Evolutionary conservation across 2,888 invertebrate genomes (phyloP), one percentile per base, ranked within the genome.

Genomic region (Pristionchus exspectatus): DNA sequence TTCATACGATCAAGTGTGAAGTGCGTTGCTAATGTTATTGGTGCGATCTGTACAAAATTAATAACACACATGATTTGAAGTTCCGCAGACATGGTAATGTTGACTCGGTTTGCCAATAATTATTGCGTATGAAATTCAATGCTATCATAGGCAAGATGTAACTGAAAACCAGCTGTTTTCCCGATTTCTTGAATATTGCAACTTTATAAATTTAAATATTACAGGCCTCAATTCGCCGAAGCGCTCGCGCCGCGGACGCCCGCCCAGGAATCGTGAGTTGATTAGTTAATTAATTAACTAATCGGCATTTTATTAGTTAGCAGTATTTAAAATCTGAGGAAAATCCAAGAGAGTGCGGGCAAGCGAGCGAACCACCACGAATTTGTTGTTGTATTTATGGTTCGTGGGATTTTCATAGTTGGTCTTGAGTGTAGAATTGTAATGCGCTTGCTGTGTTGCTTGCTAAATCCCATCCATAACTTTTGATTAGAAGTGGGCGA

Each of bases 231-330:
- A 27, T 27, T 30, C 59, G 30, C 84, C 38, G 21, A 44, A 33
- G 27, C 30, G 84, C 30, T 24, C n/a, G 27, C 56, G 59, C 30
- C 56, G 59, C 30, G 84, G 84, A n/a, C 56, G 84, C 30, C 84
- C 84, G 59, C 84, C 84, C 59, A 59, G 59, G 50, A 56, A 59
- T 59, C n/a, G 84, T 85, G 33, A 59, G 84, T 85, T 54, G n/a
- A 77, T 44, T 24, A 10, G 12, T 44, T 44, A 44, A 44, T 44
- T 77, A 24, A 9, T 54, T 50, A 27, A 24, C 7, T 12, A 72
- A 33, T 21, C 21, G 18, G 1, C 18, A 56, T 56, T 21, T 18
- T 12, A 56, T 56, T 56, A 56, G 18, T 56, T 16, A 18, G 12
- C 56, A n/a, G n/a, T n/a, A 54, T 54, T 54, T 54, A 54, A 54